Percentiles rank a stretch among this genome's conserved stretches.
phyloP scores from a whole-genome alignment of 2,797 vertebrate genomes.

The Oryzias sinensis region DNA sequence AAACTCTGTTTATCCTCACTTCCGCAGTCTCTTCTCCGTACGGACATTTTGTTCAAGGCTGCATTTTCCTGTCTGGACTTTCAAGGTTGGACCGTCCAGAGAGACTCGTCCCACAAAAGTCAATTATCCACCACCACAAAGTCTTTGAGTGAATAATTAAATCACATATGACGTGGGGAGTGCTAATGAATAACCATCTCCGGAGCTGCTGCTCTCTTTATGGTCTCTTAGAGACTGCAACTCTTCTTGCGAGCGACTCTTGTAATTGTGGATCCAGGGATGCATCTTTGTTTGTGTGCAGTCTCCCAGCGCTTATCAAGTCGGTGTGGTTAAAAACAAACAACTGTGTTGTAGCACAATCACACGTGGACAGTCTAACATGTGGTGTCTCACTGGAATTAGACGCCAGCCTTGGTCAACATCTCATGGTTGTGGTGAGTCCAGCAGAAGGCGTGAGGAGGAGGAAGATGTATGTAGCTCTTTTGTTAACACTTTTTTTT shows the following conservation, averaged over 20 bases:
- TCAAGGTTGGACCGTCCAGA: conserved; percentile 50
- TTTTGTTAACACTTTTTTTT: conserved; percentile 4
- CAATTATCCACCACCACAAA: conserved; percentile 38
- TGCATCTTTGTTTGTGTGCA: not conserved
- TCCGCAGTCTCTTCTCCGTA: conserved; percentile 23
- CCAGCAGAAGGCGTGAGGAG: not conserved
- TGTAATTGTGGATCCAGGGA: not conserved
- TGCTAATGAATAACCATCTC: conserved; percentile 32
- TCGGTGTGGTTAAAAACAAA: conserved; percentile 6
- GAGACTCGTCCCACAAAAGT: conserved; percentile 40
- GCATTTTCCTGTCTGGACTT: conserved; percentile 34
- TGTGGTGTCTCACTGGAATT: not conserved
- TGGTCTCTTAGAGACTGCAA: conserved; percentile 3
- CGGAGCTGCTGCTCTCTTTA: conserved; percentile 15
- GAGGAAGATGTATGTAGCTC: not conserved
- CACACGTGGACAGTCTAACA: not conserved
- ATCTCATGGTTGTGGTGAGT: conserved; percentile 3
- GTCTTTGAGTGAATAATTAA: conserved; percentile 50
- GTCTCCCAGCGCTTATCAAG: not conserved
- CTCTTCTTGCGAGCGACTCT: not conserved
- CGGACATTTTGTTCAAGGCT: conserved; percentile 42
- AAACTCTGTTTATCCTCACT: conserved; percentile 31
- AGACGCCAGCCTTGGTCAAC: conserved; percentile 3
- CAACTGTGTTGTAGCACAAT: not conserved
- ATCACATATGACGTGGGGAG: conserved; percentile 33